These are phyloP conservation scores for Perognathus longimembris DNA, from an alignment of 2,113 vertebrate genomes.

Conservation along the genomic window DNA sequence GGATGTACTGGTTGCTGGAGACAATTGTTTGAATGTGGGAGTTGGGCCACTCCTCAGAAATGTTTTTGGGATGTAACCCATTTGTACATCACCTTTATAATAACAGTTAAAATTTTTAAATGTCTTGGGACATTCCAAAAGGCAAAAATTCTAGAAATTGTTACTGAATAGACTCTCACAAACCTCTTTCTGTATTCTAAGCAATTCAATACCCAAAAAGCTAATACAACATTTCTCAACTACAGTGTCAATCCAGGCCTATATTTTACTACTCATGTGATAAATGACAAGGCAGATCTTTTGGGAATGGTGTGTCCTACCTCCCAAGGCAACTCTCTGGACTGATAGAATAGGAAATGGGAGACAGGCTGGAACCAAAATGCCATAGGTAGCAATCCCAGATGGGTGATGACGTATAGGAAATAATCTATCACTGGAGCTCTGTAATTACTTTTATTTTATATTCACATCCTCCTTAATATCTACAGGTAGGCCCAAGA, in stretches of 20 bases:
- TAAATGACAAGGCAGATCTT: neutral
- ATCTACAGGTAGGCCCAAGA: neutral
- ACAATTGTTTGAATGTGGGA: neutral
- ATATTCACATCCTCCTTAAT: neutral
- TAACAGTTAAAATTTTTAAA: too few relatives aligned
- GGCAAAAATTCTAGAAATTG: neutral
- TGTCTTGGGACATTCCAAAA: slow-evolving; percentile 35
- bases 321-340: neutral
- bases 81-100: too few relatives aligned
- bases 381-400: neutral
- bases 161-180: slow-evolving; percentile 37
- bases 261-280: neutral
- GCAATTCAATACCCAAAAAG: neutral
- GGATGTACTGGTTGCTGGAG: neutral
- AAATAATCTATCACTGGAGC: neutral
- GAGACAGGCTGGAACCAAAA: neutral
- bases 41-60: slow-evolving; percentile 3
- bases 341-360: neutral
- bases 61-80: too few relatives aligned
- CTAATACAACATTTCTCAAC: neutral
- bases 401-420: neutral
- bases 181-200: slow-evolving; percentile 38
- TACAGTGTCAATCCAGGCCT: neutral
- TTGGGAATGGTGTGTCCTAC: neutral
- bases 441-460: neutral